phyloP scores from a whole-genome alignment of 2,113 vertebrate genomes.

The Pelusios castaneus region DNA sequence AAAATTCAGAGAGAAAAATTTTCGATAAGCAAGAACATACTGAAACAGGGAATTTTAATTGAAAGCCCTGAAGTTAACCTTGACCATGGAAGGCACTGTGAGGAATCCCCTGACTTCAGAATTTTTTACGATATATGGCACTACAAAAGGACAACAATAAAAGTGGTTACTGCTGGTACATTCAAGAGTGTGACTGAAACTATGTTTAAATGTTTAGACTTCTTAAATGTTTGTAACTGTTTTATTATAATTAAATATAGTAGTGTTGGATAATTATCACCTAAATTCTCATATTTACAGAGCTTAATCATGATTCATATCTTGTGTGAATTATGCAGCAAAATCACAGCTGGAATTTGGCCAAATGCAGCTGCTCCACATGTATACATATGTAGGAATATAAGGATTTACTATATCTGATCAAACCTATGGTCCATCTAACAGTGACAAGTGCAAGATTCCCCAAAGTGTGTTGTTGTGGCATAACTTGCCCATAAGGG shows the following conservation, averaged over 20 bases:
- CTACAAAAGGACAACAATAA: background rate
- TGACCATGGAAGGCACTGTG: background rate
- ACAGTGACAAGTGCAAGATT: background rate
- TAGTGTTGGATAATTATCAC: slow-evolving; percentile 38
- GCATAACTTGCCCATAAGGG: background rate
- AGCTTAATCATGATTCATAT: slow-evolving; percentile 24
- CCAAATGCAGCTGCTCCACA: background rate
- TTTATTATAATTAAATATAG: slow-evolving; percentile 55
- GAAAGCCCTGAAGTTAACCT: background rate
- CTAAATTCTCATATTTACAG: slow-evolving; percentile 37
- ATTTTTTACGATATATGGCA: background rate
- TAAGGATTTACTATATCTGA: background rate
- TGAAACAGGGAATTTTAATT: background rate
- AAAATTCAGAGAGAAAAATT: background rate
- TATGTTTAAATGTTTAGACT: slow-evolving; percentile 4
- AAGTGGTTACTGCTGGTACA: background rate
- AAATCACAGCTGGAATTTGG: slow-evolving; percentile 19
- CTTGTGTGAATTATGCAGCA: slow-evolving; percentile 23
- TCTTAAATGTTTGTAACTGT: slow-evolving; percentile 49
- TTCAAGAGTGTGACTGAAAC: slow-evolving; percentile 24
- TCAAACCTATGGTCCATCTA: slow-evolving; percentile 29
- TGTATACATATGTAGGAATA: background rate
- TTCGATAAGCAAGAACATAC: background rate
- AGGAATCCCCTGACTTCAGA: background rate
- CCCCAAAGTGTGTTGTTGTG: background rate